phyloP scores from a whole-genome alignment of 92 coral and sea anemone species.

The Zoanthus solanderi region DNA sequence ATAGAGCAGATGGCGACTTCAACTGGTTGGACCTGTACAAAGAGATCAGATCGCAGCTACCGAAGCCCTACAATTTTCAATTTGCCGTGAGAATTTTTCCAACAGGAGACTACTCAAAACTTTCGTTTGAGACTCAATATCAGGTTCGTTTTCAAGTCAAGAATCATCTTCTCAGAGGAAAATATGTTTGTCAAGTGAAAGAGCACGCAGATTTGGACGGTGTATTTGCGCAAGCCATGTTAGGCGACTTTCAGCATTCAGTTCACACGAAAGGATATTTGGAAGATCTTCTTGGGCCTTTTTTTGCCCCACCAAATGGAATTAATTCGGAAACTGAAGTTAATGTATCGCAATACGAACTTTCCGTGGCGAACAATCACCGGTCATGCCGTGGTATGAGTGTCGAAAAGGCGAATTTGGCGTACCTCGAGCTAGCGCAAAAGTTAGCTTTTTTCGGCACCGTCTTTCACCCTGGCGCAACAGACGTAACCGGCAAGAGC shows the following conservation, averaged over 20 bases:
- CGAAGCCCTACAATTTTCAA: slow-evolving; percentile 91
- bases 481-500: slow-evolving; percentile 68
- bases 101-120: slow-evolving; percentile 50
- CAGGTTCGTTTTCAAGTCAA: slow-evolving; percentile 87
- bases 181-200: slow-evolving; percentile 68
- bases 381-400: slow-evolving; percentile 80
- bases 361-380: slow-evolving; percentile 73
- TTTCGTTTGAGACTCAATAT: slow-evolving; percentile 69
- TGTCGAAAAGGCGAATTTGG: slow-evolving; percentile 74
- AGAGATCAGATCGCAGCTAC: slow-evolving; percentile 79
- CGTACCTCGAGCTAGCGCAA: slow-evolving; percentile 76
- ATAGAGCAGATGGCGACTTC: slow-evolving; percentile 88
- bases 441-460: slow-evolving; percentile 79
- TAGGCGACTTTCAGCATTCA: slow-evolving; percentile 85
- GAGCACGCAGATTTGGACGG: slow-evolving; percentile 89
- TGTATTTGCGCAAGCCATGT: slow-evolving; percentile 82
- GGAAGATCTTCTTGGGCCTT: slow-evolving; percentile 82
- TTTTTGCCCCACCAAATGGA: slow-evolving; percentile 92
- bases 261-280: slow-evolving; percentile 87
- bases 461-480: slow-evolving; percentile 81
- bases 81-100: slow-evolving; percentile 91
- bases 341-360: slow-evolving; percentile 80
- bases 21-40: slow-evolving; percentile 79
- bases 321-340: slow-evolving; percentile 84
- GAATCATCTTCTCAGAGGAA: slow-evolving; percentile 85